phyloP scores from a whole-genome alignment of 2,888 invertebrate genomes.

The Aplocera efformata region DNA sequence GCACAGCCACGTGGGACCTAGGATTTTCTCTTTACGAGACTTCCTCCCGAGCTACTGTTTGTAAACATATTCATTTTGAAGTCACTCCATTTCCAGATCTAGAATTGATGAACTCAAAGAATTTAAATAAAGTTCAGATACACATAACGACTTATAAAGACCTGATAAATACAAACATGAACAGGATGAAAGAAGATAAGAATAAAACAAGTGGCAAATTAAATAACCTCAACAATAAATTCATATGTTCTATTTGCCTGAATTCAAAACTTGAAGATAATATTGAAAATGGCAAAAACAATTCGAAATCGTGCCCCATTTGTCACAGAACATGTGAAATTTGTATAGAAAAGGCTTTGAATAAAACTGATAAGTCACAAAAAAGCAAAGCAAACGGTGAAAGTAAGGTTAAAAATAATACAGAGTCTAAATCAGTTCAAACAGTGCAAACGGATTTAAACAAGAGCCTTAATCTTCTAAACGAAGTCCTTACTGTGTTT shows the following conservation, averaged over 20 bases:
- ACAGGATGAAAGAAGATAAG: slow-evolving; percentile 17
- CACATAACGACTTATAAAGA: slow-evolving; percentile 51
- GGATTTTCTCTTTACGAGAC: too few relatives aligned
- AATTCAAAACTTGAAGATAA: slow-evolving; percentile 33
- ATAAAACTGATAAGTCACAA: slow-evolving; percentile 13
- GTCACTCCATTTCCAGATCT: background rate
- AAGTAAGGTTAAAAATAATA: slow-evolving; percentile 1
- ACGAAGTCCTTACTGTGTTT: slow-evolving; percentile 64
- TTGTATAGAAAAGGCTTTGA: slow-evolving; percentile 8
- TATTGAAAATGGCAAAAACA: slow-evolving; percentile 32
- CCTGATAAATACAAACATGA: slow-evolving; percentile 21
- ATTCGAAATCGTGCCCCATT: slow-evolving; percentile 35
- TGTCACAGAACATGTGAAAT: slow-evolving; percentile 35
- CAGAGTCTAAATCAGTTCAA: slow-evolving; percentile 35
- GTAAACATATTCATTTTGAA: too few relatives aligned
- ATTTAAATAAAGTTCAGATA: slow-evolving; percentile 43
- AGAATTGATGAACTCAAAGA: slow-evolving; percentile 9
- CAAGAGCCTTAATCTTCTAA: slow-evolving; percentile 52
- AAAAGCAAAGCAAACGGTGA: slow-evolving; percentile 6
- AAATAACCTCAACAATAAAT: slow-evolving; percentile 33
- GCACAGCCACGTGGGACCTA: too few relatives aligned
- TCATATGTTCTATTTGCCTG: slow-evolving; percentile 58
- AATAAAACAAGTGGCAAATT: slow-evolving; percentile 18
- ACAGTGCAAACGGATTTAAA: slow-evolving; percentile 43
- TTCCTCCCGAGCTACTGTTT: too few relatives aligned